phyloP scores from a whole-genome alignment of 2,113 vertebrate species.

The Pseudopodoces humilis region DNA sequence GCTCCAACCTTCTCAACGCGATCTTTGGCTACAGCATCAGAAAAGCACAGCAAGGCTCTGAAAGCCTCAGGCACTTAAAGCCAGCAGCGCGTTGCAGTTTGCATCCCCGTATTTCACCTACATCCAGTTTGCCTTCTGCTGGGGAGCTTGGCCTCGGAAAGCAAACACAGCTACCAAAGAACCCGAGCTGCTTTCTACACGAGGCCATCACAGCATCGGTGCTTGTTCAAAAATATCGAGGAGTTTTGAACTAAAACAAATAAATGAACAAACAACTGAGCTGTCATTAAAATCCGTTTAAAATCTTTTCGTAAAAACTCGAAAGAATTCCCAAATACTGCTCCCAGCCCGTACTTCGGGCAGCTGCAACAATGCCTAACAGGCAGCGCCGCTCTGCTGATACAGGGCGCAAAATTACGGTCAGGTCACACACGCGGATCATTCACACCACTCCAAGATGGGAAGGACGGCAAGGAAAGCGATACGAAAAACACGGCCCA shows the following conservation, averaged over 20 bases:
- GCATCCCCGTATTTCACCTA: not conserved
- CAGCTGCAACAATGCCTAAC: not conserved
- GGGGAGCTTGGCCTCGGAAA: not conserved
- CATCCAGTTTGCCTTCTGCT: not conserved
- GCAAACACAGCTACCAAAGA: not conserved
- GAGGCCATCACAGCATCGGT: accelerated
- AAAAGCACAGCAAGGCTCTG: not conserved
- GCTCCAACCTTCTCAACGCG: not conserved
- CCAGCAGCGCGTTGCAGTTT: accelerated
- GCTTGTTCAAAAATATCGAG: not conserved
- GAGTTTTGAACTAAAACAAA: not conserved
- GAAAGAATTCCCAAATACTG: not conserved
- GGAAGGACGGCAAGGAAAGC: not conserved
- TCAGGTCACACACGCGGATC: accelerated
- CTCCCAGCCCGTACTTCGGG: not conserved
- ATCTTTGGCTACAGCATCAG: not conserved
- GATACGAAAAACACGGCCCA: not conserved
- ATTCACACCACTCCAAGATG: accelerated
- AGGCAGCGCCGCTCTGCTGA: not conserved
- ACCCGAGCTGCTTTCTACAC: not conserved
- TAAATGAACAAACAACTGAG: accelerated
- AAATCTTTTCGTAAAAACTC: not conserved
- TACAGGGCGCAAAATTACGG: accelerated
- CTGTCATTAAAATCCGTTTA: too few relatives aligned
- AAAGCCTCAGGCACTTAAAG: not conserved